Base-by-base conservation (phyloP, 2,888 invertebrate species). In the Lasioglossum lativentre region DNA sequence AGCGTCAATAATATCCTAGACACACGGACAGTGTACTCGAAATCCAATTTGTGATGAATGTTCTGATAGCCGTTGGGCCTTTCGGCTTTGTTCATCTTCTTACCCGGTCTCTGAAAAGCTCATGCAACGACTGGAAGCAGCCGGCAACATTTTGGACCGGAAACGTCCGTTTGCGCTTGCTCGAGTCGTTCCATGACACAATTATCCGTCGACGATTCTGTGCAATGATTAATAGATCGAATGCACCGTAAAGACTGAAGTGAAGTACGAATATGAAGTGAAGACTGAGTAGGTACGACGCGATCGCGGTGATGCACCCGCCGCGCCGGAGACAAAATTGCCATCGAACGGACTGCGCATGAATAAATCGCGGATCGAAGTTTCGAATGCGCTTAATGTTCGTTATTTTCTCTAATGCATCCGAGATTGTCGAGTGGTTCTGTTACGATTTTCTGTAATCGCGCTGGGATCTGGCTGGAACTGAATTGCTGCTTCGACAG, bases 1-100 rank as follows among this genome's bases (percentile, higher is more conserved):
- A 94, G 93, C 4, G 90, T 93, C 42, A 94, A 79, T 5, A 94
- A 85, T 0, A 87, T 91, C 59, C 92, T 89, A 0, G 94, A 92
- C 1, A 94, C 91, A 12, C 81, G 85, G 0, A 93, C 88, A 19
- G 92, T 92, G 80, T 92, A 94, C 75, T 93, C 92, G 5, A 90
- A 87, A 70, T 94, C 94, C 1, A 79, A 52, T 63, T 90, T 72
- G 59, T 93, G 92, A 83, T 92, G 87, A 0, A 76, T 42, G 75
- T 93, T 92, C 71, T 78, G 82, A 77, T 80, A 87, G 56, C 42
- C 45, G 10, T 72, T 2, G 4, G 19, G 16, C 12, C 34, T 23
- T 5, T 23, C 14, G 1, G 14, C 6, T 34, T 23, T 23, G 4
- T 2, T 73, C 34, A 47, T 73, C 47, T n/a, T 73, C 47, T 8